phyloP scores from a whole-genome alignment of 2,888 invertebrate species.

The Agrotis ipsilon region DNA sequence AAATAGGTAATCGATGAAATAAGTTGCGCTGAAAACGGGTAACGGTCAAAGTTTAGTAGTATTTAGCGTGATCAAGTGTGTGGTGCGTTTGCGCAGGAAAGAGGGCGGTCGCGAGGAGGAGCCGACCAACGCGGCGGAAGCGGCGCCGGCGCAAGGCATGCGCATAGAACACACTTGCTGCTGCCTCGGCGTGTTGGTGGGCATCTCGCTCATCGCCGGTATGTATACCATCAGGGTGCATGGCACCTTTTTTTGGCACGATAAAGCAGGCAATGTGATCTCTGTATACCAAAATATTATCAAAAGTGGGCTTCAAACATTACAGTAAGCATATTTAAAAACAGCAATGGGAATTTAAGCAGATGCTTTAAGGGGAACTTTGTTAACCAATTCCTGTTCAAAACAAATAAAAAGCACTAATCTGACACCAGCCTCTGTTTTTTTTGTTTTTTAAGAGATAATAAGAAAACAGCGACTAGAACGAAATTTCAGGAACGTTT shows the following conservation, averaged over 20 bases:
- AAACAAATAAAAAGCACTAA: background rate
- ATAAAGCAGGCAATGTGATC: background rate
- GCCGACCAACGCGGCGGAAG: slow-evolving; percentile 85
- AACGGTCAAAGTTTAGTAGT: background rate
- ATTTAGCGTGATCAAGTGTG: slow-evolving; percentile 30
- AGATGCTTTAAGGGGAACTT: background rate
- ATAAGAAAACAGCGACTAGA: background rate
- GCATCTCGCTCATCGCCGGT: slow-evolving; percentile 90
- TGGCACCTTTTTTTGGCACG: background rate
- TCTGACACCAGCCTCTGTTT: too few relatives aligned
- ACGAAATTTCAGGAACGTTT: too few relatives aligned
- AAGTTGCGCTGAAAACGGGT: background rate
- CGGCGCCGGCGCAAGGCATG: slow-evolving; percentile 79
- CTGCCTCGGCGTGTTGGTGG: slow-evolving; percentile 90
- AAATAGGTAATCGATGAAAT: background rate
- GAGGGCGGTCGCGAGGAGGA: slow-evolving; percentile 90
- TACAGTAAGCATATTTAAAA: background rate
- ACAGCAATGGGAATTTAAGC: background rate
- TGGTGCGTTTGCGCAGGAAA: slow-evolving; percentile 78
- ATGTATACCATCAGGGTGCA: slow-evolving; percentile 36
- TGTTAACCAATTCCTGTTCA: too few relatives aligned
- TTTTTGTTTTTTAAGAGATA: background rate
- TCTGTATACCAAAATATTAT: background rate
- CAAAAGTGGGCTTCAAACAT: background rate
- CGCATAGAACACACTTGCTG: slow-evolving; percentile 89